A percentile compares a stretch with the other conserved stretches of the same genome.
phyloP scores from a whole-genome alignment of 2,888 invertebrate species.

The Drosophila infuscata region DNA sequence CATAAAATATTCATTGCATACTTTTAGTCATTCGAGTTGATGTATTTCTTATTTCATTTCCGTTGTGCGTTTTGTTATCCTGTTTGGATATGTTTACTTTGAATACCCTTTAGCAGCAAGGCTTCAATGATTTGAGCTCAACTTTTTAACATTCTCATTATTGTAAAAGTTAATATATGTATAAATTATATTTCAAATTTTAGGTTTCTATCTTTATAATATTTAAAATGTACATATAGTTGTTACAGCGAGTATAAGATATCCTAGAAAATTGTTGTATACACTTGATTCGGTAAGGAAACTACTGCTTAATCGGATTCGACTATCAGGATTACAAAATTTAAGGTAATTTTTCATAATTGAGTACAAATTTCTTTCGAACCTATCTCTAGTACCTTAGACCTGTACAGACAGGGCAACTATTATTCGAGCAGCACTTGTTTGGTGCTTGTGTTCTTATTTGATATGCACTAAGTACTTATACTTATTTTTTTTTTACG shows the following conservation, averaged over 20 bases:
- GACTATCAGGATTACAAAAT: not conserved
- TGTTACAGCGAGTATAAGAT: not conserved
- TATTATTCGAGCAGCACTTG: not conserved
- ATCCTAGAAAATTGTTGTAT: not conserved
- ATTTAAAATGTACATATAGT: not conserved
- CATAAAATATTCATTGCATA: constrained; percentile 75
- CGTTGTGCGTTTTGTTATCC: constrained; percentile 7
- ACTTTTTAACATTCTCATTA: not conserved
- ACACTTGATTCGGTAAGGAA: not conserved
- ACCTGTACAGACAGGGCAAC: not conserved
- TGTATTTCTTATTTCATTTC: constrained; percentile 31
- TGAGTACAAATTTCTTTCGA: not conserved
- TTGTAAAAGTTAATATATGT: too few relatives aligned
- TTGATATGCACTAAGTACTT: constrained; percentile 5
- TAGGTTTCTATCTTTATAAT: not conserved
- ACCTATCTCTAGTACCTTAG: not conserved
- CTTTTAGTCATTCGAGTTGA: constrained; percentile 63
- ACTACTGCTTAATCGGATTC: not conserved
- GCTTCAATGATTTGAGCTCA: not conserved
- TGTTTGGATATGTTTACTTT: constrained; percentile 3
- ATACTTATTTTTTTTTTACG: constrained; percentile 8
- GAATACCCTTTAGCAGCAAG: not conserved
- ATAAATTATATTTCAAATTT: not conserved
- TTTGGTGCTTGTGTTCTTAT: constrained; percentile 12
- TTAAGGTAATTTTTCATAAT: not conserved